Base-by-base conservation (phyloP, 2,888 invertebrate genomes). In the Capitulum mitella region DNA sequence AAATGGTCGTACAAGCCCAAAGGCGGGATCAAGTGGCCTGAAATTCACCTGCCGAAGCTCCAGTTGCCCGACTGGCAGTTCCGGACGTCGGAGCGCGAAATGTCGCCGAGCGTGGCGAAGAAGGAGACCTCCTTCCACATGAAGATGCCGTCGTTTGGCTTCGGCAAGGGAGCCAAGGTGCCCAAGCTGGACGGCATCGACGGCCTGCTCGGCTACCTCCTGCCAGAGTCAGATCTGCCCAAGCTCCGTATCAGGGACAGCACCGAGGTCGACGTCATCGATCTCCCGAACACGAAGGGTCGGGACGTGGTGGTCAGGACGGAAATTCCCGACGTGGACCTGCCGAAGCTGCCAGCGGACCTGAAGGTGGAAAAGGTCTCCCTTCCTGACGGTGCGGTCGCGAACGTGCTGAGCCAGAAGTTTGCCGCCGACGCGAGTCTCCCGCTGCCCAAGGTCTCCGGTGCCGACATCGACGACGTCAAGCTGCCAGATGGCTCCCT, bases 1-100 rank as follows among this genome's bases (percentile, higher is more conserved):
- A 78, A 79, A 46, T n/a, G 70, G 40, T 78, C 37, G 1, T 51
- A 64, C 19, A n/a, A 32, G 32, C 61, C 77, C 32, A 61, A 61
- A 61, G 34, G 77, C 8, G 77, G 77, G 26, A 12, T 34, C 12
- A 37, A 43, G 14, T 46, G 58, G 40, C 58, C 46, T 19, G 54
- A 54, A 43, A 77, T 46, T 3, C 46, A 76, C 22, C 12, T 76
- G 16, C 76, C 76, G 6, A 76, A 12, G 16, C 29, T 76, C 1
- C 29, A 76, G 16, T 3, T 46, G 19, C 76, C 76, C 8, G 46
- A 76, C 19, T 76, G 76, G 76, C 29, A 76, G 19, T 43, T 76
- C 43, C 76, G 48, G 10, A 29, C 46, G 46, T 19, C 14, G 0
- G 76, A 6, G 2, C 26, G 26, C 26, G 34, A 34, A 22, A 26